phyloP scores from a whole-genome alignment of 2,888 invertebrate species.

The Sepiola atlantica region DNA sequence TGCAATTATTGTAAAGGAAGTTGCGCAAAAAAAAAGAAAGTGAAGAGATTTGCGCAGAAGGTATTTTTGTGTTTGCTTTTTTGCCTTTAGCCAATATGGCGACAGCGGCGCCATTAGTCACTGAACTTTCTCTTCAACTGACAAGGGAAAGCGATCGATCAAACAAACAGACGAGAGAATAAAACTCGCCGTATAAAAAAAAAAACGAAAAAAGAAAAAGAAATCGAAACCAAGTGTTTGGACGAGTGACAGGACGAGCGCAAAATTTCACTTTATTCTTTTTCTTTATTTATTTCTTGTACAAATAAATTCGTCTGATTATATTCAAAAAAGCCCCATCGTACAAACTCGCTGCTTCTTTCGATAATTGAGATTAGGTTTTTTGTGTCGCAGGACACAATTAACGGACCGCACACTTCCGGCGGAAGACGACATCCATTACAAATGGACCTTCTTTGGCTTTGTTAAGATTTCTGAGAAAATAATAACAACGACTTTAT shows the following conservation, averaged over 20 bases:
- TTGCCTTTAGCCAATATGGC: not conserved
- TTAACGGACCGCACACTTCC: not conserved
- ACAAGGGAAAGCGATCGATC: not conserved
- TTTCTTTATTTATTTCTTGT: not conserved
- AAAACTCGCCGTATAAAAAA: not conserved
- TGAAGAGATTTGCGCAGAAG: not conserved
- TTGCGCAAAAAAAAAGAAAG: not conserved
- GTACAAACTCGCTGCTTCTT: not conserved
- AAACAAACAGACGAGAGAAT: not conserved
- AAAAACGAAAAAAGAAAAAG: not conserved
- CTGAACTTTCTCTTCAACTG: not conserved
- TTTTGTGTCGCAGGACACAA: not conserved
- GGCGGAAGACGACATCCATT: not conserved
- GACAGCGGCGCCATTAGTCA: not conserved
- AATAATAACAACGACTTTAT: not conserved
- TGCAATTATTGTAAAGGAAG: slow-evolving; percentile 21
- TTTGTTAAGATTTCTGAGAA: not conserved
- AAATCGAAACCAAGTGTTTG: not conserved
- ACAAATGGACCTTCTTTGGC: not conserved
- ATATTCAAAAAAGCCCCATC: not conserved
- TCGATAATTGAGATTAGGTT: not conserved
- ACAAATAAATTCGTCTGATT: not conserved
- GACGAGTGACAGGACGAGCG: not conserved
- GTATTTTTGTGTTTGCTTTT: not conserved
- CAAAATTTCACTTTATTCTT: not conserved